phyloP scores from a whole-genome alignment of 2,797 vertebrate genomes.

The Cirrhinus molitorella region DNA sequence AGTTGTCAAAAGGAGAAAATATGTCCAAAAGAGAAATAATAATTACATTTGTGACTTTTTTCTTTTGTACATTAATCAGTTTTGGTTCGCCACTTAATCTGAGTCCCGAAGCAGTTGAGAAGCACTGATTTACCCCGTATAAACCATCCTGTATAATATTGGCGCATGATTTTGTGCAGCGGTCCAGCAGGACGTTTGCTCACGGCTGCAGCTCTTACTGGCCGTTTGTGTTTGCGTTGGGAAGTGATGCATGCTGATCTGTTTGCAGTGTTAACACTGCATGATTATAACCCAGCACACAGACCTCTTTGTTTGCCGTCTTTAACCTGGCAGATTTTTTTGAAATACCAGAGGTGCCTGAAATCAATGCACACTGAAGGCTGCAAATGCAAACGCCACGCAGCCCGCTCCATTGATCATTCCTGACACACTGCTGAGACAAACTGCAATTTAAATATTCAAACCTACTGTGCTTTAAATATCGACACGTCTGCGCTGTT shows the following conservation, averaged over 20 bases:
- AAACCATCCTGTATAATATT: not conserved
- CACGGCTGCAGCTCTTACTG: not conserved
- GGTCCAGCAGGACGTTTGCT: not conserved
- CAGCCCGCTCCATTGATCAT: not conserved
- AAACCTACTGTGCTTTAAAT: not conserved
- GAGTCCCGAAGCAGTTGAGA: not conserved
- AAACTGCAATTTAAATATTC: slow-evolving; percentile 4
- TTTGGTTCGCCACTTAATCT: too few relatives aligned
- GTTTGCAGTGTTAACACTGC: slow-evolving; percentile 24
- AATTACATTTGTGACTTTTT: too few relatives aligned
- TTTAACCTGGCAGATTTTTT: slow-evolving; percentile 34
- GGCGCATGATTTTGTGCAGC: not conserved
- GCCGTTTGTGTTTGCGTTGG: not conserved
- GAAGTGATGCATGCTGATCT: slow-evolving; percentile 20
- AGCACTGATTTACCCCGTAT: not conserved
- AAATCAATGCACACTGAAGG: slow-evolving; percentile 37
- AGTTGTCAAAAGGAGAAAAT: not conserved
- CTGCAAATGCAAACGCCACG: slow-evolving; percentile 15
- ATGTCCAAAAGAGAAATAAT: too few relatives aligned
- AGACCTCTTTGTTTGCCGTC: slow-evolving; percentile 37
- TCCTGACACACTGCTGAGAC: slow-evolving; percentile 7
- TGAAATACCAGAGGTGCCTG: slow-evolving; percentile 31
- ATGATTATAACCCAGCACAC: slow-evolving; percentile 19
- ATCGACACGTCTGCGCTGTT: not conserved
- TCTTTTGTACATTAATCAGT: too few relatives aligned